Evolutionary conservation across 2,113 vertebrate species (phyloP), one percentile per base, ranked within the genome.

Genomic region (Australoheros scitulus): DNA sequence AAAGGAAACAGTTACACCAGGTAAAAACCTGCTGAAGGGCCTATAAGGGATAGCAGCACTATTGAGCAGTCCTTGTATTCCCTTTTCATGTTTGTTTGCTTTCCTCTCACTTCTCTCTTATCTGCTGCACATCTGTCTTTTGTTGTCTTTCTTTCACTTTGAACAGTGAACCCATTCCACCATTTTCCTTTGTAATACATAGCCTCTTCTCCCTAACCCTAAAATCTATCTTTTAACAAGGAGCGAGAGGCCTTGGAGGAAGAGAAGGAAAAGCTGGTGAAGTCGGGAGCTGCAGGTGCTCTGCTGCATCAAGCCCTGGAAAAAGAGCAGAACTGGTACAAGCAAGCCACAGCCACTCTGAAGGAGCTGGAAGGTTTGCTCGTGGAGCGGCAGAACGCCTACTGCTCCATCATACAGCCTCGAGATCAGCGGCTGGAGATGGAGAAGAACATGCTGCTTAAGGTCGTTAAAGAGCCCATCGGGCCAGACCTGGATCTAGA

Each of bases 401-500:
- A 97, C 94, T 99, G 98, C 84, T 99, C 97, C 57, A 77, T 95
- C 38, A 3, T 97, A n/a, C 82, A 95, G 3, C 96, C 96, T 17
- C 96, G 96, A 65, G 88, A 91, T 14, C 91, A 92, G 38, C 95
- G 98, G 47, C 91, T 96, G 59, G 96, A 97, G 83, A 95, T 99
- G 79, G 98, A 99, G 94, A 97, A 95, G 92, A 96, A 95, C 85
- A 90, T 99, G 56, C 95, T 99, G 58, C 88, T 97, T 59, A 97
- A 95, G 83, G 97, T 95, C 0, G 94, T 95, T 59, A 94, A 94
- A 14, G 94, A 98, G 87, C 97, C 97, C 0, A 13, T 96, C 24
- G 96, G 93, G 18, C 10, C 87, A 1, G 92, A 96, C 83, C 83
- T 98, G 20, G 92, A 95, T 8, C 87, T 99, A 78, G 96, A 96